Evolutionary conservation across 2,113 vertebrate species (phyloP).

Genomic region (Solea solea): DNA sequence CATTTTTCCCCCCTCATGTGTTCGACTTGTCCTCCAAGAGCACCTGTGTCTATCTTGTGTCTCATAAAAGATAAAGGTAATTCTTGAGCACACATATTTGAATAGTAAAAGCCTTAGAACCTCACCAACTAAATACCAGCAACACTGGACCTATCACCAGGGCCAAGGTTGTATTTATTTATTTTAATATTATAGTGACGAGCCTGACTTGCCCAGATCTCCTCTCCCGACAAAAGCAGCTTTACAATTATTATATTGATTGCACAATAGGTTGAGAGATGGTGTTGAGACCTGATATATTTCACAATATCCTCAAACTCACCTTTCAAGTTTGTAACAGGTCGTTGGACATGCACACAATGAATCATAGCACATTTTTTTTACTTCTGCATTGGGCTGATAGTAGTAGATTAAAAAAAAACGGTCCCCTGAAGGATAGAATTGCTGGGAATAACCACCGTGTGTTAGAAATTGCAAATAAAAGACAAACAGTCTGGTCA

Average conservation of each 20-base stretch:
- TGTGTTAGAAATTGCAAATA: slow-evolving; percentile 26
- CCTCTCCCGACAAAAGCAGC: slow-evolving; percentile 4
- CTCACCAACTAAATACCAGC: not conserved
- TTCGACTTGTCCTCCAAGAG: no score
- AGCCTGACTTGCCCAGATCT: not conserved
- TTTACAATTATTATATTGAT: not conserved
- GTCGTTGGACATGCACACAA: slow-evolving; percentile 10
- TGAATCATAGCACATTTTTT: not conserved
- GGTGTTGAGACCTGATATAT: no score
- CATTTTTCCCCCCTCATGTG: no score
- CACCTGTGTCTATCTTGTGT: no score
- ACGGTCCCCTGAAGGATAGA: slow-evolving; percentile 2
- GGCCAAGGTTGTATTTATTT: slow-evolving; percentile 5
- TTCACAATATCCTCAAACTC: not conserved
- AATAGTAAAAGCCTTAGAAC: not conserved
- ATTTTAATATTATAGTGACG: no score
- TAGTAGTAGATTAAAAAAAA: slow-evolving; percentile 35
- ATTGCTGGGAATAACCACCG: slow-evolving; percentile 27
- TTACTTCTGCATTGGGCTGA: slow-evolving; percentile 21
- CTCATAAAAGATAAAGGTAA: no score
- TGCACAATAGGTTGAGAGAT: no score
- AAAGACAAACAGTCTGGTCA: slow-evolving; percentile 52
- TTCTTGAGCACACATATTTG: no score
- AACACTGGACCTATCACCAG: slow-evolving; percentile 10
- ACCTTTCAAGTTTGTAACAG: not conserved